Conservation (phyloP, 2,888 invertebrate genomes). For the Scaptomyza tumidula region DNA sequence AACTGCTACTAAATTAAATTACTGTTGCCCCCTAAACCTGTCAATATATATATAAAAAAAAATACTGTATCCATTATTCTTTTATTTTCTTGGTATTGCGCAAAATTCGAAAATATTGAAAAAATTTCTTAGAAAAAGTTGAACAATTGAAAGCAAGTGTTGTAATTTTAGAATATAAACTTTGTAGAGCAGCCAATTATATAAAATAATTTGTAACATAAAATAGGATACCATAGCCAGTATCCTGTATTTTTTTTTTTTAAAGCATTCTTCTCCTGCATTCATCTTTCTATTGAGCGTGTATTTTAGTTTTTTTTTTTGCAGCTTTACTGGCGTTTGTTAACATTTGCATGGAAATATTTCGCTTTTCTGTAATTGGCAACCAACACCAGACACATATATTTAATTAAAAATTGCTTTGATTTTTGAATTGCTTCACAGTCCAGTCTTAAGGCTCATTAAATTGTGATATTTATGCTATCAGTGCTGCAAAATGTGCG, state of each 20-base stretch:
- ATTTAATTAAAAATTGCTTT: constrained; percentile 9
- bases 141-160: background rate
- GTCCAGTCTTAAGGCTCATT: constrained; percentile 13
- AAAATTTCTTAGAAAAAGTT: background rate
- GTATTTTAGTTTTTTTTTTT: no score
- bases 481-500: background rate
- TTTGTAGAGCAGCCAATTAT: background rate
- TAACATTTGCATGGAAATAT: no score
- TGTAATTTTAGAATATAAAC: background rate
- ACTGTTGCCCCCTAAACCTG: background rate
- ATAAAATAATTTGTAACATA: no score
- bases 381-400: background rate
- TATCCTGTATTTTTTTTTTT: no score
- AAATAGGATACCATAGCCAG: no score
- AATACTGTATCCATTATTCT: background rate
- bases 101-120: background rate
- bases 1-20: constrained; percentile 17
- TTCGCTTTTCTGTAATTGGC: no score
- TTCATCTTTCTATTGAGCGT: no score
- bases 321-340: no score
- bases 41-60: background rate
- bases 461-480: constrained; percentile 12
- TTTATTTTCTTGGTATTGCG: background rate
- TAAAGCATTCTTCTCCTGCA: no score
- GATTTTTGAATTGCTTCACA: constrained; percentile 10